Evolutionary conservation across 2,113 vertebrate species (phyloP).

Genomic region (Vimba vimba): DNA sequence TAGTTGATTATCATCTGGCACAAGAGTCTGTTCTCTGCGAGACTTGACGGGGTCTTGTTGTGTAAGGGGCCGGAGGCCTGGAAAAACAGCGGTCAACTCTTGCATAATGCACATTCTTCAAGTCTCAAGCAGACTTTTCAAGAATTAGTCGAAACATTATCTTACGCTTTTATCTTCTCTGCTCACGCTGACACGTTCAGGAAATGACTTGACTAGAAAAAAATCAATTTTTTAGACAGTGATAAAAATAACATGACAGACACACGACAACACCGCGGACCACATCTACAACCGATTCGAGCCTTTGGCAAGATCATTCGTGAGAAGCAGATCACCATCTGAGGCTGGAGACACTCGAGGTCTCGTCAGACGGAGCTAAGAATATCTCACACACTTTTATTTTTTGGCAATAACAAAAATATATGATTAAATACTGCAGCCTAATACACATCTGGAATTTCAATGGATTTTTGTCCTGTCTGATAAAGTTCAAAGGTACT

Average conservation of each 20-base stretch:
- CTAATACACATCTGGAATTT: not conserved
- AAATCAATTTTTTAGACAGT: slow-evolving; percentile 20
- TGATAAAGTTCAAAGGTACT: not conserved
- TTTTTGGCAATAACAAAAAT: not conserved
- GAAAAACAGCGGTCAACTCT: not conserved
- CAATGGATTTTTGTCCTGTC: no score
- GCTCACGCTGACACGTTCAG: slow-evolving; percentile 1
- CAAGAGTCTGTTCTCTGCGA: slow-evolving; percentile 4
- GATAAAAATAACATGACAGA: slow-evolving; percentile 37
- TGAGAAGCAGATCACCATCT: slow-evolving; percentile 21
- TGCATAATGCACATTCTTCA: slow-evolving; percentile 20
- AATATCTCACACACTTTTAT: not conserved
- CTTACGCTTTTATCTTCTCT: not conserved
- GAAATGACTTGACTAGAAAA: slow-evolving; percentile 44
- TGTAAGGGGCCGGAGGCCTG: slow-evolving; percentile 5
- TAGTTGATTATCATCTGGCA: slow-evolving; percentile 13
- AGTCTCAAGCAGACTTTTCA: slow-evolving; percentile 1
- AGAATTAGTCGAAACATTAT: slow-evolving; percentile 6
- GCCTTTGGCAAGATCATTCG: slow-evolving; percentile 15
- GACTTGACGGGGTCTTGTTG: not conserved
- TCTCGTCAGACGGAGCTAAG: not conserved
- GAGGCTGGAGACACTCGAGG: slow-evolving; percentile 1
- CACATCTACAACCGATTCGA: not conserved
- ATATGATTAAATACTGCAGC: not conserved
- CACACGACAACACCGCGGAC: not conserved